These are phyloP conservation scores for Pao palembangensis DNA, from an alignment of 2,113 vertebrate species.

Conservation along the genomic window DNA sequence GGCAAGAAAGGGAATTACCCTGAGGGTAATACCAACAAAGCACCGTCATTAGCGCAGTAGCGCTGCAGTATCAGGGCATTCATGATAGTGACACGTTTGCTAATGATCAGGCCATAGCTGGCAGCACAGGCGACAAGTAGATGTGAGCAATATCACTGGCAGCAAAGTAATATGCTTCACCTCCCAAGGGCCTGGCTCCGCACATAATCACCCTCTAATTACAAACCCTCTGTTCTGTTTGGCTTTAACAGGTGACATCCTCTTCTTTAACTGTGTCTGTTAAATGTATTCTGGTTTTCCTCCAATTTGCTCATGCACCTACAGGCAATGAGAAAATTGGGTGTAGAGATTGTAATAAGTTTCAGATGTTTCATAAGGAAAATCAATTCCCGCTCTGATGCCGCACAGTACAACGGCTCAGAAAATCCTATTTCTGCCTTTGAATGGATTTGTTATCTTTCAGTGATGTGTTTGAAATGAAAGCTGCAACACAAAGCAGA, in stretches of 20 bases:
- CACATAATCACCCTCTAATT: conserved; percentile 53
- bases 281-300: conserved; percentile 25
- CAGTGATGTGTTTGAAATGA: conserved; percentile 23
- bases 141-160: conserved; percentile 47
- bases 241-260: conserved; percentile 39
- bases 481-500: conserved; percentile 28
- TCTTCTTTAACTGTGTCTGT: conserved; percentile 20
- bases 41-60: conserved; percentile 21
- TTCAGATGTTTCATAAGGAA: conserved; percentile 26
- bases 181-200: conserved; percentile 40
- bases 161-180: conserved; percentile 24
- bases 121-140: conserved; percentile 37
- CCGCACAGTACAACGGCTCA: conserved; percentile 5
- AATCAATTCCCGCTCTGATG: conserved; percentile 34
- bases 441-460: conserved; percentile 25
- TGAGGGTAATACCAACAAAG: conserved; percentile 42
- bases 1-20: conserved; percentile 6
- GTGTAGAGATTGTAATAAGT: conserved; percentile 12
- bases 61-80: conserved; percentile 39
- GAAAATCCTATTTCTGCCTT: conserved; percentile 18
- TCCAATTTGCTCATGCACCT: conserved; percentile 15
- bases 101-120: conserved; percentile 56
- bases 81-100: conserved; percentile 41
- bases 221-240: conserved; percentile 40
- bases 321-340: neutral